Base-by-base conservation (phyloP, 2,888 invertebrate species). In the Lamellibrachia columna region DNA sequence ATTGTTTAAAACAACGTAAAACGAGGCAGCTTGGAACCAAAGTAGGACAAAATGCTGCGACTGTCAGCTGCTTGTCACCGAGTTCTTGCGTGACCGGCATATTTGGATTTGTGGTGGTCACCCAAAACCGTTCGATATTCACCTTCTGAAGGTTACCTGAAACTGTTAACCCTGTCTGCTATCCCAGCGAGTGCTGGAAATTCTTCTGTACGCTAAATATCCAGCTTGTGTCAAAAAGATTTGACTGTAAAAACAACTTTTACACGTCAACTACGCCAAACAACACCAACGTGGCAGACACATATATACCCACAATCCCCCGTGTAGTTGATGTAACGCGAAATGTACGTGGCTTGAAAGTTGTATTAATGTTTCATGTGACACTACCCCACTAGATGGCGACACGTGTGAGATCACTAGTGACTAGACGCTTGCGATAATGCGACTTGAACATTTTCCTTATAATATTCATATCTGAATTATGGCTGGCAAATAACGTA, bases 241-340 rank as follows among this genome's bases (percentile, higher is more conserved):
- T 75, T 6, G 75, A 75, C 75, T 75, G 75, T 6, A 75, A 75
- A 75, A 75, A 75, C 22, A 22, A 75, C 75, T 75, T 75, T 75
- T 75, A 75, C 75, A 75, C 75, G 75, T 75, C 75, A 75, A 75
- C 75, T 75, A 75, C 75, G 75, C 75, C 75, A 75, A 75, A 75
- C 75, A 75, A 75, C 75, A 75, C 75, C 75, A 75, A 75, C 75
- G 75, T 75, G 75, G 75, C 75, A 75, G 75, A 75, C 75, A 75
- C 75, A 75, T 75, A 40, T 40, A 22, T 75, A 75, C 75, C 75
- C 75, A 75, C 75, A 75, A 75, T 75, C 75, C 75, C 75, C 22
- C 4, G 75, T 75, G 8, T 9, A 55, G 9, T 55, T 2, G 15
- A 15, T 75, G 75, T 75, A 75, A 22, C 75, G 22, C 75, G 75